phyloP scores from a whole-genome alignment of 2,888 invertebrate species.

The Smittia sp. region DNA sequence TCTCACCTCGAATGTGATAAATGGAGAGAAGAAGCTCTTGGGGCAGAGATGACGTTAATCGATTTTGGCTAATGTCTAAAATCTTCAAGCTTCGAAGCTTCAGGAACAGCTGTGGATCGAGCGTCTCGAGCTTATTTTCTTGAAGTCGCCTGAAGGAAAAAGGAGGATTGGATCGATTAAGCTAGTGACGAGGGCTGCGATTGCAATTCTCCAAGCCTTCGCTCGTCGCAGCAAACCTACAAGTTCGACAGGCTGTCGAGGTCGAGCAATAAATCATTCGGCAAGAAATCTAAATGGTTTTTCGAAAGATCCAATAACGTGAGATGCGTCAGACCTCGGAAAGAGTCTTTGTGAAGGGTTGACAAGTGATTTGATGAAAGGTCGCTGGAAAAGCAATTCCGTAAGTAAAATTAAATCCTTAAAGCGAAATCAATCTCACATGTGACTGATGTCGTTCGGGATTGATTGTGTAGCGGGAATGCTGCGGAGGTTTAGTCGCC shows the following conservation, averaged over 20 bases:
- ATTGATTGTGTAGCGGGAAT: slow-evolving; percentile 62
- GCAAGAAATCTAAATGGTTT: slow-evolving; percentile 63
- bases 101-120: slow-evolving; percentile 56
- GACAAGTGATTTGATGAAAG: slow-evolving; percentile 65
- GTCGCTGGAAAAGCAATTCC: slow-evolving; percentile 56
- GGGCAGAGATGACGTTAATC: slow-evolving; percentile 54
- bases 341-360: slow-evolving; percentile 64
- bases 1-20: slow-evolving; percentile 46
- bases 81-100: slow-evolving; percentile 60
- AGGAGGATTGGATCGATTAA: not conserved
- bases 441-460: slow-evolving; percentile 60
- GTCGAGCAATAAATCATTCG: slow-evolving; percentile 60
- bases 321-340: slow-evolving; percentile 59
- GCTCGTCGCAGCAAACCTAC: slow-evolving; percentile 52
- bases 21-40: slow-evolving; percentile 56
- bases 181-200: not conserved
- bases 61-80: slow-evolving; percentile 62
- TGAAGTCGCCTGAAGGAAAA: slow-evolving; percentile 56
- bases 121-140: slow-evolving; percentile 59
- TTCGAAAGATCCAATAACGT: slow-evolving; percentile 64
- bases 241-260: slow-evolving; percentile 59
- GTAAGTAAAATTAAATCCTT: not conserved
- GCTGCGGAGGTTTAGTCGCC: slow-evolving; percentile 59
- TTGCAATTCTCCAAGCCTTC: not conserved
- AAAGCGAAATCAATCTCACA: slow-evolving; percentile 53